Evolutionary conservation across 2,888 invertebrate genomes (phyloP).

Genomic region (Trissoscelio sp.): DNA sequence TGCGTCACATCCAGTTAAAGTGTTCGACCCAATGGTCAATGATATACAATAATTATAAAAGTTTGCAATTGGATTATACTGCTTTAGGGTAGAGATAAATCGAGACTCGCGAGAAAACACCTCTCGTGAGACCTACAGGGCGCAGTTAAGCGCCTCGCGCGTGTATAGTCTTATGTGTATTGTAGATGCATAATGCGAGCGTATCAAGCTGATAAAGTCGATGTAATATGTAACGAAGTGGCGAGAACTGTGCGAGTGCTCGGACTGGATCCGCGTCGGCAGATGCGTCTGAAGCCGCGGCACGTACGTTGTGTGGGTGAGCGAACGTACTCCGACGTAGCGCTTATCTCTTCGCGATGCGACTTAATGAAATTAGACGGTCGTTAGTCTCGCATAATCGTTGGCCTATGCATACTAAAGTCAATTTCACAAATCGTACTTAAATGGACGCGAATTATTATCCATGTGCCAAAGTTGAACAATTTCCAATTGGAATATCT

Average conservation of each 20-base stretch:
- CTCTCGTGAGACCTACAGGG: conserved; percentile 39
- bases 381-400: conserved; percentile 73
- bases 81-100: conserved; percentile 46
- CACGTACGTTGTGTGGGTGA: conserved; percentile 56
- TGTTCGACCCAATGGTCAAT: conserved; percentile 20
- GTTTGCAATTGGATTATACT: conserved; percentile 20
- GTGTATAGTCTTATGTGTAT: conserved; percentile 4
- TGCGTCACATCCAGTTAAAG: conserved; percentile 17
- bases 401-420: conserved; percentile 52
- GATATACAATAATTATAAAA: conserved; percentile 42
- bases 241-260: conserved; percentile 20
- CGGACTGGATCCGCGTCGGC: conserved; percentile 31
- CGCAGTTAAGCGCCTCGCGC: conserved; percentile 17
- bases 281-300: conserved; percentile 49
- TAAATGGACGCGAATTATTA: conserved; percentile 20
- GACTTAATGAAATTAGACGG: conserved; percentile 76
- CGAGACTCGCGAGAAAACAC: conserved; percentile 35
- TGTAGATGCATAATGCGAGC: conserved; percentile 25
- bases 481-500: neutral
- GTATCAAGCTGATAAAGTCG: conserved; percentile 63
- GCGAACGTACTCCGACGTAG: conserved; percentile 41
- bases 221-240: conserved; percentile 57
- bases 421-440: conserved; percentile 48
- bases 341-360: conserved; percentile 70
- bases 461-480: neutral